Percentiles rank a stretch among this genome's conserved stretches.
Evolutionary conservation across 2,113 vertebrate species (phyloP).

Genomic region (Crotalus tigris): DNA sequence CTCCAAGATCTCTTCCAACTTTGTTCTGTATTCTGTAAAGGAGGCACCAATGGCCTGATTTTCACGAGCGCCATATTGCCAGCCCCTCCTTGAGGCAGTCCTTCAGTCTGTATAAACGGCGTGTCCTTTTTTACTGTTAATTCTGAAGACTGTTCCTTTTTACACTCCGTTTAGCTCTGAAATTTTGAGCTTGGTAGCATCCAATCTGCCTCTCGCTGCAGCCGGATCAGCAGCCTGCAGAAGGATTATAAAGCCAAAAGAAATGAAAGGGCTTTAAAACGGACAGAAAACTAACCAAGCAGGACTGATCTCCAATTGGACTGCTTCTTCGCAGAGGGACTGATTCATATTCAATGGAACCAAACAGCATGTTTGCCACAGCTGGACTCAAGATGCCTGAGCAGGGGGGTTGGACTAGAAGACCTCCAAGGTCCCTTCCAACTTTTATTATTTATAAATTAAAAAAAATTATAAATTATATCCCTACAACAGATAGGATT

Average conservation of each 20-base stretch:
- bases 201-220: neutral
- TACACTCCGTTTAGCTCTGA: neutral
- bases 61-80: too few species aligned
- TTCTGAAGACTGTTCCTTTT: neutral
- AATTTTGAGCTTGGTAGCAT: neutral
- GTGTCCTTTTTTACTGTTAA: neutral
- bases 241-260: neutral
- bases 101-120: neutral
- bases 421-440: too few species aligned
- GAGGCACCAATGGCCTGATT: neutral
- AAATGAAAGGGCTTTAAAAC: neutral
- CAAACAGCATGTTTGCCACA: neutral
- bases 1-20: neutral
- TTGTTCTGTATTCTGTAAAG: neutral
- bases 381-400: neutral
- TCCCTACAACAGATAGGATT: neutral
- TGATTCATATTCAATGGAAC: neutral
- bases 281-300: neutral
- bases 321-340: neutral
- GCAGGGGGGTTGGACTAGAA: too few species aligned
- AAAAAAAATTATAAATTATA: neutral
- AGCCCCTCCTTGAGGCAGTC: too few species aligned
- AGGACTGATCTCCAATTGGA: neutral
- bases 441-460: too few species aligned
- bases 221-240: neutral